phyloP scores from a whole-genome alignment of 2,888 invertebrate genomes.

The Branchinecta sandiegonensis region DNA sequence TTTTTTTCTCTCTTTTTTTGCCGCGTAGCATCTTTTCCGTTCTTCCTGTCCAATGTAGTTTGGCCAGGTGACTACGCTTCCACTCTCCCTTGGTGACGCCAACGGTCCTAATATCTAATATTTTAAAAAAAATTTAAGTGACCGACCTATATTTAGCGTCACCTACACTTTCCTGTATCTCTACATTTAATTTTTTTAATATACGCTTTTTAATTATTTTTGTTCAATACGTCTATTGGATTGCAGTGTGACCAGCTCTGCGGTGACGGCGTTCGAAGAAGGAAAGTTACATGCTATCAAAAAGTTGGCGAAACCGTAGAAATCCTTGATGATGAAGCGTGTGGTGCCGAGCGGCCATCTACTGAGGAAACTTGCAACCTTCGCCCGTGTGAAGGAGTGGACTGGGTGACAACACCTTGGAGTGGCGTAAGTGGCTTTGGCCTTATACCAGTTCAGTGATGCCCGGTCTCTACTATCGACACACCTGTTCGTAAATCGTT shows the following conservation, averaged over 20 bases:
- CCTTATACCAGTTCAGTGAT: too few species aligned
- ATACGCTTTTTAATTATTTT: slow-evolving; percentile 24
- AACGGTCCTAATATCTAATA: too few species aligned
- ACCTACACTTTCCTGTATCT: too few species aligned
- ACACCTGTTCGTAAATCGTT: too few species aligned
- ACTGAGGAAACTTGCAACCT: slow-evolving; percentile 53
- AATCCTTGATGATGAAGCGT: slow-evolving; percentile 48
- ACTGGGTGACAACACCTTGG: slow-evolving; percentile 80
- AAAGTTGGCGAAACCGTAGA: slow-evolving; percentile 45
- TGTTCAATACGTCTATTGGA: background rate
- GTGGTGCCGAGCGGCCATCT: slow-evolving; percentile 51
- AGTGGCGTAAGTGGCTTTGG: slow-evolving; percentile 52
- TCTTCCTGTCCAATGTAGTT: too few species aligned
- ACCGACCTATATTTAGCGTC: too few species aligned
- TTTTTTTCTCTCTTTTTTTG: too few species aligned
- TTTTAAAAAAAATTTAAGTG: too few species aligned
- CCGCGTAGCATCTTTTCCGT: too few species aligned
- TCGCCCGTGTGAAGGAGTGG: slow-evolving; percentile 75
- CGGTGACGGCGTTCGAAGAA: slow-evolving; percentile 66
- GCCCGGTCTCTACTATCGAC: too few species aligned
- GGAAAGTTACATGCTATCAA: slow-evolving; percentile 64
- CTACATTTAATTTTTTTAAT: slow-evolving; percentile 20
- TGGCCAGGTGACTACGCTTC: too few species aligned
- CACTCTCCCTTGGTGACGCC: too few species aligned
- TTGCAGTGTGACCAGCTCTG: slow-evolving; percentile 73